Conservation (phyloP, 2,113 vertebrate genomes). For the Leptocoma aspasia region DNA sequence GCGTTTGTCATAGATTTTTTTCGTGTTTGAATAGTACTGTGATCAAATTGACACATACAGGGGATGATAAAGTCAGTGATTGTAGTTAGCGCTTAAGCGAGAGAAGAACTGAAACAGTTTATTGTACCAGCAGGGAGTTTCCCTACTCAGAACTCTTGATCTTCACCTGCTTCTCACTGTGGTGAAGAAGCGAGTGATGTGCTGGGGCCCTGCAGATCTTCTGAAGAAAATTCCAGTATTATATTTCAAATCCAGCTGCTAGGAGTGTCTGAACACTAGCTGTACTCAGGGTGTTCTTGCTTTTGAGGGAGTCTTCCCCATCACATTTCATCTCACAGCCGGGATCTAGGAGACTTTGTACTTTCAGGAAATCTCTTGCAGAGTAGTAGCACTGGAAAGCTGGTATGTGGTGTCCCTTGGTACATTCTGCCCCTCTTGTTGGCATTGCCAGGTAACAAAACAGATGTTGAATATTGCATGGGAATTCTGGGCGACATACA, state of each 20-base stretch:
- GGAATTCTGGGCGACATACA: neutral
- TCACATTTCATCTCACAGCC: neutral
- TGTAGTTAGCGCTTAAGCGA: neutral
- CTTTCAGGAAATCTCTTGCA: neutral
- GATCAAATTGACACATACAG: neutral
- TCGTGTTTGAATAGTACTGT: neutral
- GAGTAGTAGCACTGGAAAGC: neutral
- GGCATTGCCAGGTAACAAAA: neutral
- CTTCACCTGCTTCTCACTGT: neutral
- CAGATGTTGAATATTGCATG: accelerated
- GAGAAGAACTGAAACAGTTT: neutral
- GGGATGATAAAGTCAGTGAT: neutral
- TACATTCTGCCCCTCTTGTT: neutral
- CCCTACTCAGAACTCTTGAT: accelerated
- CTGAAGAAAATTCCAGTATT: neutral
- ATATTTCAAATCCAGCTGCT: neutral
- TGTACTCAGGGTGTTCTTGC: neutral
- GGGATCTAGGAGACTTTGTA: neutral
- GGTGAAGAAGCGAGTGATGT: neutral
- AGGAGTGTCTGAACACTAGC: neutral
- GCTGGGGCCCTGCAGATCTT: neutral
- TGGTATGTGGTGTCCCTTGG: neutral
- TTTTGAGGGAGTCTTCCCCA: neutral
- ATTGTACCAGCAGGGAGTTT: neutral
- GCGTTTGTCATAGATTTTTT: neutral